Conservation (phyloP, 2,888 invertebrate genomes). For the Synanthedon andrenaeformis region DNA sequence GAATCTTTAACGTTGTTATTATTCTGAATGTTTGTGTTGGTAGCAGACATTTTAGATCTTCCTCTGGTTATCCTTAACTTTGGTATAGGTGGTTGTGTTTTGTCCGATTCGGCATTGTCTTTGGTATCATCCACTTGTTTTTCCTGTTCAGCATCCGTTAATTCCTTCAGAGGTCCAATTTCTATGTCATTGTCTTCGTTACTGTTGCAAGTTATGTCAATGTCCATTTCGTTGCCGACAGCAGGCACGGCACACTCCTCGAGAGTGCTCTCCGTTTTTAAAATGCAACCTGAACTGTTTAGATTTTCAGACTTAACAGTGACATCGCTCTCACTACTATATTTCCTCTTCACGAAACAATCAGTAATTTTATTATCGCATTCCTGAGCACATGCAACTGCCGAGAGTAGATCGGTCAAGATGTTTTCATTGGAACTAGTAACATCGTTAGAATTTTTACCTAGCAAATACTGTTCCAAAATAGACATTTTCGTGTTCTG, state of each 20-base stretch:
- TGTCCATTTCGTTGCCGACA: conserved; percentile 64
- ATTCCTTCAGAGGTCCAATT: conserved; percentile 62
- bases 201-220: conserved; percentile 52
- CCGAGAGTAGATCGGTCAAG: conserved; percentile 71
- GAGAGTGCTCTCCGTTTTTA: conserved; percentile 68
- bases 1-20: conserved; percentile 61
- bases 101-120: conserved; percentile 19
- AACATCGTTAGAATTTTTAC: conserved; percentile 46
- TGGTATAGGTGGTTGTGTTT: conserved; percentile 55
- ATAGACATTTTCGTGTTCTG: conserved; percentile 74
- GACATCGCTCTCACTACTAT: conserved; percentile 37
- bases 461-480: conserved; percentile 77
- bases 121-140: conserved; percentile 35
- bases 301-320: conserved; percentile 41
- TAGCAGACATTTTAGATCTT: conserved; percentile 35
- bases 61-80: conserved; percentile 64
- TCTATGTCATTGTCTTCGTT: conserved; percentile 59
- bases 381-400: conserved; percentile 73
- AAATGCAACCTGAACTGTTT: conserved; percentile 25
- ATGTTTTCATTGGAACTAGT: conserved; percentile 65
- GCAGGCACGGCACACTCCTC: conserved; percentile 65
- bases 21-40: conserved; percentile 36
- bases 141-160: conserved; percentile 45
- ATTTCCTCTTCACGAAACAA: conserved; percentile 55
- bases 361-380: conserved; percentile 67